phyloP scores from a whole-genome alignment of 37 sponge, comb jelly and placozoan genomes.

The Petrosia ficiformis region DNA sequence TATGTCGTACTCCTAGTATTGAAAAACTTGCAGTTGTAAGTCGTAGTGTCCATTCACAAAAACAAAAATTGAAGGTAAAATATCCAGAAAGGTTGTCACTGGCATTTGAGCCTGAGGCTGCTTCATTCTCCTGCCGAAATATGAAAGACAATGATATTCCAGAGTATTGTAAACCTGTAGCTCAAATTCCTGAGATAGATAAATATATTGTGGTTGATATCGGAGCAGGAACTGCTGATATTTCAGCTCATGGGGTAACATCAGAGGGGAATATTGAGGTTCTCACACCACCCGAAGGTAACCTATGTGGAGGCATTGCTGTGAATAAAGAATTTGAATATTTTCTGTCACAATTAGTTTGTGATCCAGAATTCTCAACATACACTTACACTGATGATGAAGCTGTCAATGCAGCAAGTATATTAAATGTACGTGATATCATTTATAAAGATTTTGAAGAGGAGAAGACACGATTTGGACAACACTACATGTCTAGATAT shows the following conservation, averaged over 20 bases:
- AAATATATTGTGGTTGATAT: constrained; percentile 22
- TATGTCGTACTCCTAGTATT: too few species aligned
- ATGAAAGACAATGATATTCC: not conserved
- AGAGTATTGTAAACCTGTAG: not conserved
- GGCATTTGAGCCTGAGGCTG: constrained; percentile 45
- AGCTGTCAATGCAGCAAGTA: not conserved
- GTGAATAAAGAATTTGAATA: constrained; percentile 12
- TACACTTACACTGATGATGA: not conserved
- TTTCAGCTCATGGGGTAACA: constrained; percentile 7
- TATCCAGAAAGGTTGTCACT: constrained; percentile 18
- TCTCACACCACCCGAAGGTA: constrained; percentile 16
- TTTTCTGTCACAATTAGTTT: not conserved
- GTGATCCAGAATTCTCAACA: not conserved
- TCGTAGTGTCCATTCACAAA: too few species aligned
- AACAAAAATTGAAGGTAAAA: not conserved
- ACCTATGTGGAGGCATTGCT: constrained; percentile 14
- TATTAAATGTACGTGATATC: not conserved
- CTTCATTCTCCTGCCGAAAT: constrained; percentile 18
- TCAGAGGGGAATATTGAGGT: not conserved
- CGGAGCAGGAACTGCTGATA: constrained; percentile 42
- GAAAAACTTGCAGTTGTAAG: too few species aligned
- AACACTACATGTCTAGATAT: not conserved
- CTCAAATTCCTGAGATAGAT: not conserved
- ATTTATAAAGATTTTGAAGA: constrained; percentile 19
- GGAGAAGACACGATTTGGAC: constrained; percentile 17